Conservation (phyloP, 1,140 invertebrate genomes). For the Samia ricini region DNA sequence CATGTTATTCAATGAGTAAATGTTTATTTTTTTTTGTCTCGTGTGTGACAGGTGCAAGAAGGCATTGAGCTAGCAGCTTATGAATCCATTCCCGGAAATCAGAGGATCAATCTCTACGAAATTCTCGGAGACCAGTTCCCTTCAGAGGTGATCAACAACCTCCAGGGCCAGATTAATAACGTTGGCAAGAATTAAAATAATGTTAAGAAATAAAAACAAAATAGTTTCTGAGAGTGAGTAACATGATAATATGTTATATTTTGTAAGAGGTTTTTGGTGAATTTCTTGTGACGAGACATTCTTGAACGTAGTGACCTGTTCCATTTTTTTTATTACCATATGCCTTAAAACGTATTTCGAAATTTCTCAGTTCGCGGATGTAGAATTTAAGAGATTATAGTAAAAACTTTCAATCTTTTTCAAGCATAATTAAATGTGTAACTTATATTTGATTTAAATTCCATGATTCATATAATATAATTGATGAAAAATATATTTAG, state of each 20-base stretch:
- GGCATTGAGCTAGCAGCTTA: slow-evolving; percentile 90
- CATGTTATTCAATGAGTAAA: too few relatives aligned
- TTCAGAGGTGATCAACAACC: slow-evolving; percentile 90
- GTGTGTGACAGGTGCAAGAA: slow-evolving; percentile 84
- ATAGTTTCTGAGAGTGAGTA: slow-evolving; percentile 1
- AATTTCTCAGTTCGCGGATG: too few relatives aligned
- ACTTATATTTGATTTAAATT: too few relatives aligned
- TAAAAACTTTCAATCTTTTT: too few relatives aligned
- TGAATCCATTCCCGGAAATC: slow-evolving; percentile 89
- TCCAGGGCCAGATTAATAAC: slow-evolving; percentile 89
- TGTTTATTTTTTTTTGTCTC: too few relatives aligned
- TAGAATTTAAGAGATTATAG: too few relatives aligned
- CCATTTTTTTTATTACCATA: too few relatives aligned
- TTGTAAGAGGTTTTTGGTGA: not conserved
- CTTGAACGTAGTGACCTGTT: too few relatives aligned
- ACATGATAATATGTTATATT: not conserved
- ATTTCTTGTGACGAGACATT: too few relatives aligned
- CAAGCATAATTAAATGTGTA: too few relatives aligned
- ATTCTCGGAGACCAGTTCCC: slow-evolving; percentile 90
- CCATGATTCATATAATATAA: not conserved
- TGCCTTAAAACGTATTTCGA: too few relatives aligned
- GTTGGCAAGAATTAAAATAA: slow-evolving; percentile 81
- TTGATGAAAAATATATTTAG: not conserved
- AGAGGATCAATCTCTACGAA: slow-evolving; percentile 88
- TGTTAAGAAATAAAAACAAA: not conserved